Conservation (phyloP, 2,888 invertebrate species). For the Aphidius colemani region DNA sequence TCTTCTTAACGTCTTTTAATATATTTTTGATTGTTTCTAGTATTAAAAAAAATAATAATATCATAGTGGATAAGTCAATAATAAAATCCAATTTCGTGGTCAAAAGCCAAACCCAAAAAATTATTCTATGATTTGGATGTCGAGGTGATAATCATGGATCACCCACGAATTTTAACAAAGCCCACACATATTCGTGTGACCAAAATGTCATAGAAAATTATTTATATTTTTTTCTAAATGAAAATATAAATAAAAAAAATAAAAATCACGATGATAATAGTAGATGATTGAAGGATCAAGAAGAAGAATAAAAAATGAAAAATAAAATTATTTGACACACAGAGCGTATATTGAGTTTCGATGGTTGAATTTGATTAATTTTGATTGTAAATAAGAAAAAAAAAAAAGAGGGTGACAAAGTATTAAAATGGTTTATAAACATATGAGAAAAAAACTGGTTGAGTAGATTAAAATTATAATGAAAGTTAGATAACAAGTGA, state of each 20-base stretch:
- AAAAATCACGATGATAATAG: slow-evolving; percentile 4
- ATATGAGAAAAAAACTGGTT: slow-evolving; percentile 2
- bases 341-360: slow-evolving; percentile 16
- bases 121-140: not conserved
- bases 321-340: slow-evolving; percentile 8
- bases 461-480: slow-evolving; percentile 34
- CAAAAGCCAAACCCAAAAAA: not conserved
- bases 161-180: not conserved
- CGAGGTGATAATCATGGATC: not conserved
- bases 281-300: slow-evolving; percentile 26
- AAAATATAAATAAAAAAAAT: not conserved
- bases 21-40: not conserved
- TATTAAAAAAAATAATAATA: not conserved
- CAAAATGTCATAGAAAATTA: too few species aligned
- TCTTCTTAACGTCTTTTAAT: slow-evolving; percentile 13
- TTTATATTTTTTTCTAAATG: not conserved
- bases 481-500: slow-evolving; percentile 25
- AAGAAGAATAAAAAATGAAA: not conserved
- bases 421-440: too few species aligned
- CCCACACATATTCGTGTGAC: too few species aligned
- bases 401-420: too few species aligned
- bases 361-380: slow-evolving; percentile 11
- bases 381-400: not conserved
- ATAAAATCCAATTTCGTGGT: slow-evolving; percentile 11
- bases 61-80: not conserved